Conservation (phyloP, 2,113 vertebrate species). For the Takifugu bimaculatus region DNA sequence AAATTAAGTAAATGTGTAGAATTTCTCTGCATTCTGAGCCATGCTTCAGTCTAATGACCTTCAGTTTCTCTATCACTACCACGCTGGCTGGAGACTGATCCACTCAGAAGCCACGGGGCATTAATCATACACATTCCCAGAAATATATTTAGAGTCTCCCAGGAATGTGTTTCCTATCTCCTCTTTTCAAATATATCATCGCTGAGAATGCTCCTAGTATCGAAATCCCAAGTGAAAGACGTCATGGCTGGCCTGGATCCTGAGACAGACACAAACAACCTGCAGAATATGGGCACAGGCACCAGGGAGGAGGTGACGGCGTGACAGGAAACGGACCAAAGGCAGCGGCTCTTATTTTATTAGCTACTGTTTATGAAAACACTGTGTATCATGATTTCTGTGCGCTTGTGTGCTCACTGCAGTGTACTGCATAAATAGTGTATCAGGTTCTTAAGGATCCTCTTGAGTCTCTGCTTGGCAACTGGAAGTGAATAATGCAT, state of each 20-base stretch:
- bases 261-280: conserved; percentile 52
- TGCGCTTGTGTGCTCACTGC: conserved; percentile 47
- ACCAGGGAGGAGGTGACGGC: conserved; percentile 21
- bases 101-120: too few species aligned
- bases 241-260: conserved; percentile 50
- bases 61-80: too few species aligned
- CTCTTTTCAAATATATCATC: conserved; percentile 52
- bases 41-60: too few species aligned
- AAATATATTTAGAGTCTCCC: conserved; percentile 54
- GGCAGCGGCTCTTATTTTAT: conserved; percentile 5
- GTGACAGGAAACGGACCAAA: conserved; percentile 32
- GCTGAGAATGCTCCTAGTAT: conserved; percentile 38
- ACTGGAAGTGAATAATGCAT: conserved; percentile 75
- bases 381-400: neutral
- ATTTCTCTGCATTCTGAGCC: too few species aligned
- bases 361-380: neutral
- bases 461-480: conserved; percentile 70
- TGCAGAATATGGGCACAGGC: conserved; percentile 50
- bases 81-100: too few species aligned
- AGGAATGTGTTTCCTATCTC: conserved; percentile 40
- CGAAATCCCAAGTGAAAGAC: conserved; percentile 56
- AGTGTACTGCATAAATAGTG: conserved; percentile 71
- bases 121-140: conserved; percentile 14
- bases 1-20: too few species aligned
- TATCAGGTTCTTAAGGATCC: conserved; percentile 71